Base-by-base conservation (phyloP, 2,113 vertebrate genomes). In the Hippocampus zosterae region DNA sequence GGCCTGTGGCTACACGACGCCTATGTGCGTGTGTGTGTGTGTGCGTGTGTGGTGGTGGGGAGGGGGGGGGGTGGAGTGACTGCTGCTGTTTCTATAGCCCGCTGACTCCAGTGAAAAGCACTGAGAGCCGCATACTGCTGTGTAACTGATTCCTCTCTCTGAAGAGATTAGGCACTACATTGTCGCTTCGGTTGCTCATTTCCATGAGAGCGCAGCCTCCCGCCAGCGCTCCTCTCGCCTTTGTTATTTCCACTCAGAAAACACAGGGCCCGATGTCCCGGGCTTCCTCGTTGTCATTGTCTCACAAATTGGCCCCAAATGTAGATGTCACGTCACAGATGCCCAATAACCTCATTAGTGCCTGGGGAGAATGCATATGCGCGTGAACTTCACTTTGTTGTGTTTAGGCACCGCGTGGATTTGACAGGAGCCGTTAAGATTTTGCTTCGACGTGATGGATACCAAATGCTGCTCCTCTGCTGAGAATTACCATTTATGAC, bases 251-350 rank as follows among this genome's bases (percentile, higher is more conserved):
- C 75, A 83, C 83, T 75, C 72, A 79, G 78, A 82, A 82, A 89
- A 87, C 87, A 88, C 89, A 82, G 84, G 74, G 81, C 78, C 90
- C 82, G 80, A 81, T 83, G 91, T 90, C 82, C 87, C 83, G 4
- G 85, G 92, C 87, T 92, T 92, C 91, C 92, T 92, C 89, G 90
- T 92, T 76, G 75, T 85, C 81, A 89, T 93, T 93, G 92, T 93
- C 87, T 93, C 90, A 91, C 92, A 93, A 93, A 93, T 92, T 76
- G 89, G 75, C 79, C 82, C 63, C 73, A 91, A 92, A 93, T 93
- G 92, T 93, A 93, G 92, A 93, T 93, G 92, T 93, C 91, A 92
- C 81, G 88, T 93, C 89, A 88, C 90, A 92, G 87, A 92, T 92
- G 80, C 90, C 86, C 90, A 90, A 88, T 90, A 92, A 90, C 88